A percentile compares a stretch with the other conserved stretches of the same genome.
Evolutionary conservation across 1,140 invertebrate species (phyloP).

Genomic region (Listronotus bonariensis): DNA sequence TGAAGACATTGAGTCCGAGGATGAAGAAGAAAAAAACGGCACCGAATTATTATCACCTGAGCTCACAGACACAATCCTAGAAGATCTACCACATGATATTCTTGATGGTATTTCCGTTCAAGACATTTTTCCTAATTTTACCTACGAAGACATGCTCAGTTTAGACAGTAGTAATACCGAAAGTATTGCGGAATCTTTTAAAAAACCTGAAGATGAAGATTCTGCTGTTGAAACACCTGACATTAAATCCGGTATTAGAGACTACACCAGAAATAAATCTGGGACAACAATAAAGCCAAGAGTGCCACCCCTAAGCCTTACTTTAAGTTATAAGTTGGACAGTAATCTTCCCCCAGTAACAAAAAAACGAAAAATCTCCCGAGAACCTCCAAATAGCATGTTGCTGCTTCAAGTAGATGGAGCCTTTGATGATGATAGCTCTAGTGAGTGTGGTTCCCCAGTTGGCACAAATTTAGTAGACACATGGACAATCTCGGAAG

Average conservation of each 20-base stretch:
- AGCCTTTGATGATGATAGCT: slow-evolving; percentile 67
- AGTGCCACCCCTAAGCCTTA: slow-evolving; percentile 69
- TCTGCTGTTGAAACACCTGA: slow-evolving; percentile 30
- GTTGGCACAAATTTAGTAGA: slow-evolving; percentile 34
- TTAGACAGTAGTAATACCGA: slow-evolving; percentile 47
- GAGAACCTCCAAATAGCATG: slow-evolving; percentile 31
- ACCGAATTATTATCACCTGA: slow-evolving; percentile 78
- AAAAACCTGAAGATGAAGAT: slow-evolving; percentile 53
- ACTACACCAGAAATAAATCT: slow-evolving; percentile 67
- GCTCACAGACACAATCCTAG: slow-evolving; percentile 81
- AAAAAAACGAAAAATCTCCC: slow-evolving; percentile 67
- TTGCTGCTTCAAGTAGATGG: slow-evolving; percentile 71
- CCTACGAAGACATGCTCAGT: slow-evolving; percentile 51
- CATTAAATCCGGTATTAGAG: slow-evolving; percentile 53
- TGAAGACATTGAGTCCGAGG: slow-evolving; percentile 61
- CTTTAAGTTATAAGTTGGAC: slow-evolving; percentile 71
- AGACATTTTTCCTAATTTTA: slow-evolving; percentile 71
- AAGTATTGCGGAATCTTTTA: slow-evolving; percentile 34
- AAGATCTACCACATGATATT: slow-evolving; percentile 79
- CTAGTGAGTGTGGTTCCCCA: slow-evolving; percentile 57
- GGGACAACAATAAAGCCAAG: slow-evolving; percentile 62
- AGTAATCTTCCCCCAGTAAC: slow-evolving; percentile 63
- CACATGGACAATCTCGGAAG: slow-evolving; percentile 59
- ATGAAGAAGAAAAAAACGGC: slow-evolving; percentile 73
- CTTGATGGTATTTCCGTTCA: slow-evolving; percentile 83